Percentiles rank a stretch among this genome's conserved stretches.
These are phyloP conservation scores for Furcifer pardalis DNA, from an alignment of 2,797 vertebrate species.

Conservation along the genomic window DNA sequence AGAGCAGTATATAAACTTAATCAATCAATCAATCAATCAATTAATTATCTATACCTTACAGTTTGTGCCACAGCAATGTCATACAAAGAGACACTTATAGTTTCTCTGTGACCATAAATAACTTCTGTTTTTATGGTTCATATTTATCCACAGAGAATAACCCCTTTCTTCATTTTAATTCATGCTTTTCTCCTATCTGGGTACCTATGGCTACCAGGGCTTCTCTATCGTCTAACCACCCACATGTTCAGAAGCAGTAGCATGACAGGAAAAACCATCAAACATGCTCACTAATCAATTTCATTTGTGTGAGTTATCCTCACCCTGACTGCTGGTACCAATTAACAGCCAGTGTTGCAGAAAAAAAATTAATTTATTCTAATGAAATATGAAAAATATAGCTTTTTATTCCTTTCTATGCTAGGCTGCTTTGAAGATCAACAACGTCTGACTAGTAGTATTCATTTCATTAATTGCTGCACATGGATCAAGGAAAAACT, in stretches of 20 bases:
- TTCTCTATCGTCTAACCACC: not conserved
- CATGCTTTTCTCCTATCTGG: slow-evolving; percentile 1
- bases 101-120: no score
- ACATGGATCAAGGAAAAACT: slow-evolving; percentile 5
- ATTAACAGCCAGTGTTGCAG: slow-evolving; percentile 3
- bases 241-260: not conserved
- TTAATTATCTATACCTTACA: no score
- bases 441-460: not conserved
- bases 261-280: not conserved
- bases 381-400: slow-evolving; percentile 35
- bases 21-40: no score
- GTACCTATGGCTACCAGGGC: slow-evolving; percentile 19
- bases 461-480: slow-evolving; percentile 52
- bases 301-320: not conserved
- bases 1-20: no score
- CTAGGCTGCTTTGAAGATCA: slow-evolving; percentile 38
- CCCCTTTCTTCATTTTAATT: not conserved
- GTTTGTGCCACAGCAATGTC: no score
- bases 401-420: slow-evolving; percentile 25
- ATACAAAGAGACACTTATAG: no score
- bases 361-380: slow-evolving; percentile 45
- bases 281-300: not conserved
- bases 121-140: no score
- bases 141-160: no score
- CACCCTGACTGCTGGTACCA: not conserved